These are phyloP conservation scores for Mystacides longicornis DNA, from an alignment of 2,888 invertebrate species.

Conservation along the genomic window DNA sequence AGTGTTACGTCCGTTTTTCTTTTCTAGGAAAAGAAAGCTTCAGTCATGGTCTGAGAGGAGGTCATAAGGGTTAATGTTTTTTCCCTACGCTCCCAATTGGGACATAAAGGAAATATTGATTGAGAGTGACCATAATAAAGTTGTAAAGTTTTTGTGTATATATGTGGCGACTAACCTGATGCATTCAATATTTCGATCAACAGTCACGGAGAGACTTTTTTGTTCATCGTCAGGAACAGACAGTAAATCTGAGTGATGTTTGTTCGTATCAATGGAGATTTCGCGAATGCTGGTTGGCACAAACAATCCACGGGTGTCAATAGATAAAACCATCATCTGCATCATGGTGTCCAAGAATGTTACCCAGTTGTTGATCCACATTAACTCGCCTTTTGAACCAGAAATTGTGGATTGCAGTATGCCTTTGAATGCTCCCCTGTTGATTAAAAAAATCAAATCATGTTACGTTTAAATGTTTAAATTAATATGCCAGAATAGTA, in stretches of 20 bases:
- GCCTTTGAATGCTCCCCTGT: slow-evolving; percentile 54
- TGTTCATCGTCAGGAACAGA: slow-evolving; percentile 42
- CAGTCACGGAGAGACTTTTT: slow-evolving; percentile 41
- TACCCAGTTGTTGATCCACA: slow-evolving; percentile 81
- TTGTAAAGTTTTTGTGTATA: too few relatives aligned
- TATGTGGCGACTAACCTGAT: too few relatives aligned
- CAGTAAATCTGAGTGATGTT: slow-evolving; percentile 48
- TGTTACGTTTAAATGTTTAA: too few relatives aligned
- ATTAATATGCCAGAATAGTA: too few relatives aligned
- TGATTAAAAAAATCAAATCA: too few relatives aligned
- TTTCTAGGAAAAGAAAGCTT: too few relatives aligned
- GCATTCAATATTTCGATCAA: slow-evolving; percentile 43
- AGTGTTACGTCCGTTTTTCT: too few relatives aligned
- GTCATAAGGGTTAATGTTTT: too few relatives aligned
- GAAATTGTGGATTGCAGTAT: slow-evolving; percentile 47
- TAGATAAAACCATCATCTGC: slow-evolving; percentile 68
- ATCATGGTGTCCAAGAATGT: slow-evolving; percentile 85
- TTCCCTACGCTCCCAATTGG: too few relatives aligned
- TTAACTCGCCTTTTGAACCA: slow-evolving; percentile 45
- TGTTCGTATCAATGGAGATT: slow-evolving; percentile 58
- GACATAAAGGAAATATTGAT: too few relatives aligned
- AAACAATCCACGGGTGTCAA: slow-evolving; percentile 60
- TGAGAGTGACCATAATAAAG: too few relatives aligned
- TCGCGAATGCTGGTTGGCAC: slow-evolving; percentile 70
- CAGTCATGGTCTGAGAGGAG: too few relatives aligned